Evolutionary conservation across 37 sponge, comb jelly and placozoan genomes (phyloP).

Genomic region (Agelas oroides): DNA sequence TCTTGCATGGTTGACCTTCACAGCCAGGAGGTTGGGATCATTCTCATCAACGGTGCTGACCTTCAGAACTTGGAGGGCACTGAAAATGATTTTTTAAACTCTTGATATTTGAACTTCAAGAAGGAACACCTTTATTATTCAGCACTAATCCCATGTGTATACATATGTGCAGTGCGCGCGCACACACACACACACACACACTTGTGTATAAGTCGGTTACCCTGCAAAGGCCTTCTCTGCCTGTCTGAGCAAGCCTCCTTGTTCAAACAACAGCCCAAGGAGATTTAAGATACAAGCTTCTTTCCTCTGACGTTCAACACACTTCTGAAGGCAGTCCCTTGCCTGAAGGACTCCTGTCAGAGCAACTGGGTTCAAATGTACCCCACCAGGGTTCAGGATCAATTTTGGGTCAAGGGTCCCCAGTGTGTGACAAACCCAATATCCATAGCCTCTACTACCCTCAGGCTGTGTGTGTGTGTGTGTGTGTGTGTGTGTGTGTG

Average conservation of each 20-base stretch:
- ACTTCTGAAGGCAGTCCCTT: slow-evolving; percentile 66
- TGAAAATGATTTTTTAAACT: too few relatives aligned
- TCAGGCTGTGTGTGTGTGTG: slow-evolving; percentile 43
- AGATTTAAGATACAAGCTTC: slow-evolving; percentile 62
- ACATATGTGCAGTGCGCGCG: too few relatives aligned
- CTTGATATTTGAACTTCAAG: too few relatives aligned
- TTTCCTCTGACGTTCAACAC: slow-evolving; percentile 17
- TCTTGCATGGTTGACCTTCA: slow-evolving; percentile 51
- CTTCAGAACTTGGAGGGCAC: too few relatives aligned
- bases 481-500: background rate
- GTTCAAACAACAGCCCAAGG: slow-evolving; percentile 78
- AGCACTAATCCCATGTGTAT: background rate
- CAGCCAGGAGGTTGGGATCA: background rate
- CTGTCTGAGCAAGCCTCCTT: slow-evolving; percentile 47
- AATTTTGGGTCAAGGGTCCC: slow-evolving; percentile 10
- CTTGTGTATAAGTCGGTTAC: too few relatives aligned
- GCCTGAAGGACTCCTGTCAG: slow-evolving; percentile 68
- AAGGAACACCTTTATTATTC: too few relatives aligned
- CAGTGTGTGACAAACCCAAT: slow-evolving; percentile 87
- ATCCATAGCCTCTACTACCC: slow-evolving; percentile 68
- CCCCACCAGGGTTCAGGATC: slow-evolving; percentile 25
- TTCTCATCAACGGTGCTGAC: background rate
- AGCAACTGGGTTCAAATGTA: slow-evolving; percentile 26
- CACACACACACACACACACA: too few relatives aligned
- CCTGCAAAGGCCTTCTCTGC: slow-evolving; percentile 42